These are phyloP conservation scores for Brachyistius frenatus DNA, from an alignment of 2,113 vertebrate species.

Conservation along the genomic window DNA sequence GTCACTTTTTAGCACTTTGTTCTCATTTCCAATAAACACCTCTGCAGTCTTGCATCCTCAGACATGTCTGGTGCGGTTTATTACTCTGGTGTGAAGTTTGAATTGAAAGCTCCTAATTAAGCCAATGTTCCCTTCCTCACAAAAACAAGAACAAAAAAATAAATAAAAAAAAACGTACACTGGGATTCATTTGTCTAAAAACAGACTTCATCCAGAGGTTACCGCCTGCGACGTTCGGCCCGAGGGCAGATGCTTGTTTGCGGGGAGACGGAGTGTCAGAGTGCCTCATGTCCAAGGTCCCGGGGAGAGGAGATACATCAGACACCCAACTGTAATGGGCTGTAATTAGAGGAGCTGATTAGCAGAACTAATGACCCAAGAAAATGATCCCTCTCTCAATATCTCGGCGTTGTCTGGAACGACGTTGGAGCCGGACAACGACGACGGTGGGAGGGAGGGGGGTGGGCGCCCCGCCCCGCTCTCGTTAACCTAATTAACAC, in stretches of 20 bases:
- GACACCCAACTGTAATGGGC: conserved; percentile 66
- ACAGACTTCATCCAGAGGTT: conserved; percentile 47
- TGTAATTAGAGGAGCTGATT: conserved; percentile 79
- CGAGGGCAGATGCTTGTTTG: conserved; percentile 63
- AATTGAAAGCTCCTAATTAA: conserved; percentile 14
- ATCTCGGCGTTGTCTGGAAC: conserved; percentile 52
- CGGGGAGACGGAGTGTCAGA: conserved; percentile 64
- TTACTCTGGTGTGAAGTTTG: not conserved
- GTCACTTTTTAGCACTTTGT: not conserved
- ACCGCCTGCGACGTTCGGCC: conserved; percentile 30
- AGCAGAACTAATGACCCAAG: conserved; percentile 78
- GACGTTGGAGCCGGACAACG: conserved; percentile 33
- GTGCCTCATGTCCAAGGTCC: conserved; percentile 70
- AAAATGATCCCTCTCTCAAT: conserved; percentile 61
- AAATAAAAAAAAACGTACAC: not conserved
- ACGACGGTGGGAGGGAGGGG: too few species aligned
- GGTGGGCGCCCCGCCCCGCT: not conserved
- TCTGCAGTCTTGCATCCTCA: not conserved
- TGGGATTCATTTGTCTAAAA: conserved; percentile 40
- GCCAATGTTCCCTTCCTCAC: not conserved
- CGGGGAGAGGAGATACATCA: conserved; percentile 58
- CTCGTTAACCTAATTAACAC: conserved; percentile 57
- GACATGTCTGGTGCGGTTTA: not conserved
- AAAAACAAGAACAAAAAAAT: not conserved
- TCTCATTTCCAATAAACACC: not conserved